Evolutionary conservation across 1,140 invertebrate species (phyloP).

Genomic region (Campoletis sonorensis): DNA sequence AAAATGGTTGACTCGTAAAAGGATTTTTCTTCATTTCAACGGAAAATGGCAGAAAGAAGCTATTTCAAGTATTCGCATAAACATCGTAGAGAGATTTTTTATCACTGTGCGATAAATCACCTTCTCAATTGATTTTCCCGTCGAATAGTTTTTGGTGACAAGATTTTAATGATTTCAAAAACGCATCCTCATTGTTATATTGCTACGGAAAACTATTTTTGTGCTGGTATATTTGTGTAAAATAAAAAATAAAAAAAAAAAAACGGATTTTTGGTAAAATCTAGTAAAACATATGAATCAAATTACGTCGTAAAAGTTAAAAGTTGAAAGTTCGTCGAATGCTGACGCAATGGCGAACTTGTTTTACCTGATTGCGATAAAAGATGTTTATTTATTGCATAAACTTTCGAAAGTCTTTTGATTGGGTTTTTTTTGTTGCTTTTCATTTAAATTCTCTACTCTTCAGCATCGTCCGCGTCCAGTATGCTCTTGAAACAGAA

Average conservation of each 20-base stretch:
- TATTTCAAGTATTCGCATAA: background rate
- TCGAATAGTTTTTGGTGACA: background rate
- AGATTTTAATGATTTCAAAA: slow-evolving; percentile 19
- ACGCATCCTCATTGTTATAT: too few species aligned
- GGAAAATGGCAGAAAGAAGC: background rate
- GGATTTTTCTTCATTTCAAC: background rate
- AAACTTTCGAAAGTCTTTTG: slow-evolving; percentile 27
- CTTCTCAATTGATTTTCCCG: background rate
- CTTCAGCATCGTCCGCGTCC: slow-evolving; percentile 77
- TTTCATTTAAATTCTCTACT: slow-evolving; percentile 33
- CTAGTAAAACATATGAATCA: too few species aligned
- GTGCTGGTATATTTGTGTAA: too few species aligned
- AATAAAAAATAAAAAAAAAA: too few species aligned
- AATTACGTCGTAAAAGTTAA: too few species aligned
- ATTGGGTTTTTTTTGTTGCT: background rate
- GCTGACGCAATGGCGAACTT: too few species aligned
- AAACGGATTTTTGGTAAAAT: too few species aligned
- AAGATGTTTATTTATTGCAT: slow-evolving; percentile 19
- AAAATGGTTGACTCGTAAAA: background rate
- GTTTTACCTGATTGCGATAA: background rate
- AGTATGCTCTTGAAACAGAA: slow-evolving; percentile 95
- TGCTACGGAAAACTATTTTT: too few species aligned
- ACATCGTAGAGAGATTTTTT: background rate
- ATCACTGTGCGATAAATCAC: background rate
- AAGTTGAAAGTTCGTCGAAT: too few species aligned